These are phyloP conservation scores for Egretta garzetta DNA, from an alignment of 2,113 vertebrate species.

Conservation along the genomic window DNA sequence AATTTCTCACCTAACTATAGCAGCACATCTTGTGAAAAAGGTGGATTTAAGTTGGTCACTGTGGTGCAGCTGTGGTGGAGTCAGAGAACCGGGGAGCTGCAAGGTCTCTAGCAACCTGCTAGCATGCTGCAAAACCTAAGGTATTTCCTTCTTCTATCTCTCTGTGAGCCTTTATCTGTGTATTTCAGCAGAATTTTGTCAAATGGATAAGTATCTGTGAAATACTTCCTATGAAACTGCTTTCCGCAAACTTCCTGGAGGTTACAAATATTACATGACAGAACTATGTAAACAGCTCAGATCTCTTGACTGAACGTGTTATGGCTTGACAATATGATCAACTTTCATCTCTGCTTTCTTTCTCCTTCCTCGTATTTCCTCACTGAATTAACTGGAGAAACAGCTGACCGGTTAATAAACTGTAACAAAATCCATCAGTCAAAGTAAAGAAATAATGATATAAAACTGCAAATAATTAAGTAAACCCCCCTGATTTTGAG, in stretches of 20 bases:
- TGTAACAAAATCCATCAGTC: neutral
- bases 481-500: neutral
- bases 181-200: neutral
- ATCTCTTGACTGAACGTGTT: neutral
- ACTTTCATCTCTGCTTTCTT: neutral
- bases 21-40: neutral
- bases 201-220: neutral
- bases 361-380: neutral
- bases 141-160: neutral
- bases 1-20: neutral
- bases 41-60: neutral
- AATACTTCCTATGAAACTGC: neutral
- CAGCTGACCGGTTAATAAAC: neutral
- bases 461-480: neutral
- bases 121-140: neutral
- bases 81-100: neutral
- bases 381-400: neutral
- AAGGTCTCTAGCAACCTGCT: neutral
- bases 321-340: neutral
- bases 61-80: neutral
- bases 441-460: neutral
- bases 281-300: neutral
- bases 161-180: fast-evolving
- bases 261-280: neutral
- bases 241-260: neutral